Evolutionary conservation across 2,888 invertebrate genomes (phyloP).

Genomic region (Matsumyia berberina): DNA sequence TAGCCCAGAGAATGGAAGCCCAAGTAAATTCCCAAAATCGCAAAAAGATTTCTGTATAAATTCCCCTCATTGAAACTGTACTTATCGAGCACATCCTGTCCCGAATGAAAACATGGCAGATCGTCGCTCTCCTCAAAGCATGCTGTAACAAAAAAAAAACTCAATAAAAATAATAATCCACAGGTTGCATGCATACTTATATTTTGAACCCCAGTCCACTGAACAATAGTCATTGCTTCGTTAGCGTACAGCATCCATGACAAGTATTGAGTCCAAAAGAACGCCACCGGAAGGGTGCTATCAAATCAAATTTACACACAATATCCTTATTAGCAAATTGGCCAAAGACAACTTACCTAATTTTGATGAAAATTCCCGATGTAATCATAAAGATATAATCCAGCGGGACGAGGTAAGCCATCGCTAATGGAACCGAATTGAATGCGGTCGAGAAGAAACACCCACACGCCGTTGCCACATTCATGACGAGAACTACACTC

Average conservation of each 20-base stretch:
- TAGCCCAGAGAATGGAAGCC: conserved; percentile 90
- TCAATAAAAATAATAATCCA: not conserved
- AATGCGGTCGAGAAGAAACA: conserved; percentile 94
- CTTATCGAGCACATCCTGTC: conserved; percentile 89
- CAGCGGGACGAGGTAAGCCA: conserved; percentile 93
- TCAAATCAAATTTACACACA: conserved; percentile 43
- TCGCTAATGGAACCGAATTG: conserved; percentile 91
- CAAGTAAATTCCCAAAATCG: conserved; percentile 88
- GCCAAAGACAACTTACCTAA: conserved; percentile 87
- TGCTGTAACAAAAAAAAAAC: conserved; percentile 84
- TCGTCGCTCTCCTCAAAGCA: conserved; percentile 87
- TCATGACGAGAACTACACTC: conserved; percentile 91
- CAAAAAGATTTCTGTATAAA: conserved; percentile 88
- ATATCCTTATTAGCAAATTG: not conserved
- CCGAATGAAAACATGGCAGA: conserved; percentile 89
- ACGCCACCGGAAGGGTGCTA: conserved; percentile 89
- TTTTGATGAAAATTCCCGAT: conserved; percentile 92
- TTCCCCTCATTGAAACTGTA: conserved; percentile 89
- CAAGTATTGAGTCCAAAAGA: conserved; percentile 91
- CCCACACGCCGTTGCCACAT: conserved; percentile 95
- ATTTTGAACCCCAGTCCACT: conserved; percentile 90
- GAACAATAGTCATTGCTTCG: conserved; percentile 92
- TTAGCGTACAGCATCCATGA: conserved; percentile 95
- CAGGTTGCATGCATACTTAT: conserved; percentile 81
- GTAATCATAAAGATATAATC: conserved; percentile 95